Base-by-base conservation (phyloP, 2,888 invertebrate genomes). In the Melitaea athalia region DNA sequence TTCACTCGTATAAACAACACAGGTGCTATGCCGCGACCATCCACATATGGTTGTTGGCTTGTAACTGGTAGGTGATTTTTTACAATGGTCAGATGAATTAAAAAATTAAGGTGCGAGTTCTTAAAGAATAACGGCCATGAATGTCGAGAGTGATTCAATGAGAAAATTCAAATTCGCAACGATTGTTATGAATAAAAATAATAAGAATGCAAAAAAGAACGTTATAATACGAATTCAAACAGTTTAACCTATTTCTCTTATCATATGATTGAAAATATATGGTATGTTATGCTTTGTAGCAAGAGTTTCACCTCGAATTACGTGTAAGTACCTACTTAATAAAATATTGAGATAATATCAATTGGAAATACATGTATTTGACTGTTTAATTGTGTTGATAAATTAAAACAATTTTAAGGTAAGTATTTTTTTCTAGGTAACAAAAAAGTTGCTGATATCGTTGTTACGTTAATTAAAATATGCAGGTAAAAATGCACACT, bases 1-100 rank as follows among this genome's bases (percentile, higher is more conserved):
- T 85, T 87, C 88, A 90, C 88, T 88, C 90, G 88, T 91, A 90
- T 90, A 92, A 90, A 91, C 91, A 91, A 92, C 92, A 92, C 92
- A 92, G 92, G 92, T 92, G 92, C 91, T 86, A 79, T 82, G 84
- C 86, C 86, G 88, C 89, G 87, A 87, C 87, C 85, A 80, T 89
- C 88, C 87, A 88, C 92, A 91, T 91, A 91, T 91, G 91, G 91
- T 88, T 90, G 88, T 89, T 85, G 85, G 79, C 81, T 83, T 85
- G 84, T 84, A 81, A 80, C 81, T 79, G 79, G 80, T 80, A 85
- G 81, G 81, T 78, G 79, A 80, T 86, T 88, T 89, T 88, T 87
- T 87, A 85, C 79, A 75, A 81, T 77, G 79, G 77, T 75, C 77
- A 77, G 77, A 81, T 81, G 31, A 78, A 82, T 81, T 79, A 83